Conservation (phyloP, 2,113 vertebrate species). For the Lepidothrix coronata region DNA sequence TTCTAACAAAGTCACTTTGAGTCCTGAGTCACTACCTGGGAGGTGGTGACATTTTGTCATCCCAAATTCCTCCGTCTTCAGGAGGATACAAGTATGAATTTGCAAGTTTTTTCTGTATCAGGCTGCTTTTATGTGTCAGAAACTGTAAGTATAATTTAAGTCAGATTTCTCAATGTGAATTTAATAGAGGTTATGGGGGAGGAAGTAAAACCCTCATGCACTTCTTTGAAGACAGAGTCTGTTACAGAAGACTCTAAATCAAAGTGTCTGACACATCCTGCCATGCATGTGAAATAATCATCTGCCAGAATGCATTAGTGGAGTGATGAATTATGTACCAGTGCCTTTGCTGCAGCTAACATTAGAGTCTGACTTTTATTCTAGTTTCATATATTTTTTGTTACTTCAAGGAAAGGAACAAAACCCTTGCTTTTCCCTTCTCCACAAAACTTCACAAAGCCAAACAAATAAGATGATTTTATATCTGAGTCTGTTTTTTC, state of each 20-base stretch:
- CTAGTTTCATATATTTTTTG: background rate
- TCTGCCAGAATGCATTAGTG: conserved; percentile 11
- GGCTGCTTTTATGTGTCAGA: background rate
- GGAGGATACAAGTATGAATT: background rate
- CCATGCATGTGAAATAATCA: conserved; percentile 13
- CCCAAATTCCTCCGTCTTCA: background rate
- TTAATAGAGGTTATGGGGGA: background rate
- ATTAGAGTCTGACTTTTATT: background rate
- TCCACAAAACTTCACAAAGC: background rate
- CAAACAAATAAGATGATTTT: background rate
- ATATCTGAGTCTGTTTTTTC: background rate
- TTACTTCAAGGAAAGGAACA: background rate
- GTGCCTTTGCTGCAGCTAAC: background rate
- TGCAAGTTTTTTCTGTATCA: background rate
- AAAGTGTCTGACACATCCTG: conserved; percentile 20
- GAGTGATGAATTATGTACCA: background rate
- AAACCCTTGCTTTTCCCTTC: background rate
- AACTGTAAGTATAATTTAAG: background rate
- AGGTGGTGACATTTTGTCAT: background rate
- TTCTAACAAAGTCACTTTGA: background rate
- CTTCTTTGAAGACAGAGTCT: conserved; percentile 5
- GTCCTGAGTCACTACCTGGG: background rate
- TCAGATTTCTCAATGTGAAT: background rate
- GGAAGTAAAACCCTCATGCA: background rate
- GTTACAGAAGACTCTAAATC: conserved; percentile 22